Evolutionary conservation across 2,113 vertebrate species (phyloP), one percentile per base, ranked within the genome.

Genomic region (Anas platyrhynchos): DNA sequence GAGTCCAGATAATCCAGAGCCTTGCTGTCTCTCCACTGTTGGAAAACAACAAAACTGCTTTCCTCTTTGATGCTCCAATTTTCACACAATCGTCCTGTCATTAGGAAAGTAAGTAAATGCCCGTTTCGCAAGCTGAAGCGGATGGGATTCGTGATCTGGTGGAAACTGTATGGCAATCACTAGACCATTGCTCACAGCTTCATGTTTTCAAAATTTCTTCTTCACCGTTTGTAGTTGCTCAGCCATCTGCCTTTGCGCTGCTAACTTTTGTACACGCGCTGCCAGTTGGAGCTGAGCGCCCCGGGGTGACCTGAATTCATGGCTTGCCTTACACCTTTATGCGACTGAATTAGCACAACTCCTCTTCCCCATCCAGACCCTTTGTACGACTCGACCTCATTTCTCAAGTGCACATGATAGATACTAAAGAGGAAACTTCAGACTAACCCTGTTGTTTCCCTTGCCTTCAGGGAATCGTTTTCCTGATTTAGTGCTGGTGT

Each of bases 201-300:
- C 55, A 11, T 1, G 2, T 38, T n/a, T 23, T 46, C 76, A 29
- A 2, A 10, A 2, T 21, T 8, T 54, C 38, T 52, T 59, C 58
- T 27, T 31, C 6, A 9, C 52, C 44, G 1, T 31, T 26, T 13
- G 62, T 8, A 4, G 48, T 11, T 50, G 26, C 77, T 55, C 34
- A 2, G 31, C 9, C 48, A 4, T 5, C 29, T 3, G 18, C 23
- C 32, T 16, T 5, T 38, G 36, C 27, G 6, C 63, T 5, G 16
- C 41, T 29, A 3, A 7, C 48, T 22, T 38, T 2, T 3, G 34
- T 32, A 10, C 27, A 0, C 2, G 0, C n/a, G 4, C 7, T 5
- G 3, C 41, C 20, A 6, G 1, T 7, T 4, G 46, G 14, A 52
- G 56, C 58, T 14, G 82, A 55, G 66, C 73, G 20, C 44, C 66